phyloP scores from a whole-genome alignment of 2,797 vertebrate genomes.

The Ptychadena robeensis region DNA sequence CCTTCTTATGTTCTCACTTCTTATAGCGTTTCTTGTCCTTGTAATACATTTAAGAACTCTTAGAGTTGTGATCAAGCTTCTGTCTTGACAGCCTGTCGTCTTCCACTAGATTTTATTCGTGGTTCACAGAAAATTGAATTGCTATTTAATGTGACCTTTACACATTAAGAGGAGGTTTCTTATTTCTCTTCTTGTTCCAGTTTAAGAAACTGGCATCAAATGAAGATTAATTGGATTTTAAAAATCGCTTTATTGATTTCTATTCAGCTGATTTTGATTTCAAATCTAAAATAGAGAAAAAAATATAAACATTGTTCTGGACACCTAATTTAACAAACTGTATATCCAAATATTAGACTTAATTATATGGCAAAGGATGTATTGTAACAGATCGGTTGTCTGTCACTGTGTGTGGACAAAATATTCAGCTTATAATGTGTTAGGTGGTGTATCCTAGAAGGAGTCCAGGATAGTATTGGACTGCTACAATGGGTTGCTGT shows the following conservation, averaged over 20 bases:
- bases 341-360: background rate
- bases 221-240: conserved; percentile 20
- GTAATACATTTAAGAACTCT: conserved; percentile 39
- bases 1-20: conserved; percentile 32
- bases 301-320: background rate
- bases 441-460: too few species aligned
- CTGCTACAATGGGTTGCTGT: too few species aligned
- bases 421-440: too few species aligned
- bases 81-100: conserved; percentile 43
- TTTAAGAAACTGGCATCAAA: conserved; percentile 24
- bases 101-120: conserved; percentile 37
- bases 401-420: too few species aligned
- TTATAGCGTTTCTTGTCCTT: conserved; percentile 39
- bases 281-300: background rate
- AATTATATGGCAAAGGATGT: background rate
- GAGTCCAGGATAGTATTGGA: too few species aligned
- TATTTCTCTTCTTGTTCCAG: conserved; percentile 36
- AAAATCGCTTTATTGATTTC: conserved; percentile 9
- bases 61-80: conserved; percentile 47
- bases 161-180: conserved; percentile 48
- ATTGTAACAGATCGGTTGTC: too few species aligned
- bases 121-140: conserved; percentile 50
- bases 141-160: conserved; percentile 57
- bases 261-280: background rate
- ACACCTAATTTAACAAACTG: background rate